A percentile compares a stretch with the other conserved stretches of the same genome.
phyloP scores from a whole-genome alignment of 2,888 invertebrate genomes.

The Epistrophe eligans region DNA sequence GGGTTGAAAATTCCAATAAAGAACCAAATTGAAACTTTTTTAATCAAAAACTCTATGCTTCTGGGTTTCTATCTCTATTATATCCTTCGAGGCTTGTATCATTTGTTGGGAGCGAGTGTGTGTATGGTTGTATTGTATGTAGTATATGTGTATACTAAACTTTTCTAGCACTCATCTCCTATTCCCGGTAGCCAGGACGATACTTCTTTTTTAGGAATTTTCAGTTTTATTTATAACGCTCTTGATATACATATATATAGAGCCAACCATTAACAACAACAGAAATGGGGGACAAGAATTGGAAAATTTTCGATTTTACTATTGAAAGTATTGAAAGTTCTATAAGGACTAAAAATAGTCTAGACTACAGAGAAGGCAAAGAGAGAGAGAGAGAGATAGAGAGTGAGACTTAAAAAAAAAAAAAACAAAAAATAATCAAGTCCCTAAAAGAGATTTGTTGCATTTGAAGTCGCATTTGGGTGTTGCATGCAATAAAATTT shows the following conservation, averaged over 20 bases:
- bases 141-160: constrained; percentile 21
- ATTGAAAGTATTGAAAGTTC: constrained; percentile 52
- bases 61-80: constrained; percentile 3
- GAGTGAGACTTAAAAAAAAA: not conserved
- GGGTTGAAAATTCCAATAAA: constrained; percentile 70
- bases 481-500: constrained; percentile 17
- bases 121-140: not conserved
- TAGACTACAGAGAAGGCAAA: constrained; percentile 43
- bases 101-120: constrained; percentile 12
- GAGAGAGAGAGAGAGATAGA: not conserved
- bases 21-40: constrained; percentile 75
- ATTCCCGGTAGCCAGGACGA: constrained; percentile 21
- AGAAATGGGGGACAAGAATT: constrained; percentile 42
- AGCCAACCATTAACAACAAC: constrained; percentile 1
- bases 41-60: constrained; percentile 71
- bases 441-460: constrained; percentile 3
- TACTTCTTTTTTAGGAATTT: constrained; percentile 36
- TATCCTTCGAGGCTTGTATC: constrained; percentile 16
- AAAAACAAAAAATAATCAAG: not conserved
- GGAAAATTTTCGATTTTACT: constrained; percentile 66
- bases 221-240: constrained; percentile 37
- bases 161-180: constrained; percentile 46
- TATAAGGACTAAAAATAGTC: constrained; percentile 51
- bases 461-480: constrained; percentile 7
- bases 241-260: not conserved